These are phyloP conservation scores for Chromoteleia sp. DNA, from an alignment of 2,888 invertebrate species.

Conservation along the genomic window DNA sequence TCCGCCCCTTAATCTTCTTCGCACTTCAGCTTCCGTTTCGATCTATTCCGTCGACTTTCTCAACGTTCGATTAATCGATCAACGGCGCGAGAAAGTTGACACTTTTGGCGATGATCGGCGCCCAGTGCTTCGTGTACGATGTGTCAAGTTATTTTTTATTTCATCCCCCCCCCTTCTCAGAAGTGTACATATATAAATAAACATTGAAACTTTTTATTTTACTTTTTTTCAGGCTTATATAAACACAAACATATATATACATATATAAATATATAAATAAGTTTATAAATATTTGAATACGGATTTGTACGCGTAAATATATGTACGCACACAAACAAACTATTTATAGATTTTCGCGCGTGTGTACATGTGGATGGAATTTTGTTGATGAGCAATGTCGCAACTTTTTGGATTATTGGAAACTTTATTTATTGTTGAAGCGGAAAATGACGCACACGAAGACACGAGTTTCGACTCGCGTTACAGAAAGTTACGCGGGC, in stretches of 20 bases:
- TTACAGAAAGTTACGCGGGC: background rate
- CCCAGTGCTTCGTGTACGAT: conserved; percentile 11
- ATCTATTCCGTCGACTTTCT: conserved; percentile 10
- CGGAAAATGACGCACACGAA: background rate
- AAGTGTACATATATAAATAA: background rate
- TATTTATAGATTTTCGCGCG: no score
- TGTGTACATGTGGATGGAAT: conserved; percentile 16
- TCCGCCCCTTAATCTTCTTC: background rate
- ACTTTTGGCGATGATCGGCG: conserved; percentile 28
- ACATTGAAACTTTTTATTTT: no score
- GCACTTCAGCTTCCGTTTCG: background rate
- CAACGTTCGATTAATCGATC: conserved; percentile 17
- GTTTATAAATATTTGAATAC: no score
- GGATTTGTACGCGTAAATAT: no score
- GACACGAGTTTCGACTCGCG: background rate
- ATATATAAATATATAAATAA: no score
- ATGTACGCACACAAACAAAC: no score
- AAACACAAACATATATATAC: no score
- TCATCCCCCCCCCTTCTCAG: no score
- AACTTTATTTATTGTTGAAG: background rate
- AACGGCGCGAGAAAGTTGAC: conserved; percentile 22
- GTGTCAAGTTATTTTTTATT: background rate
- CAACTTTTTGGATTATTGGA: conserved; percentile 5
- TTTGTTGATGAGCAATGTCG: conserved; percentile 5
- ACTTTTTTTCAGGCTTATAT: no score